These are phyloP conservation scores for Hafferia zeledoni DNA, from an alignment of 2,797 vertebrate genomes.

Conservation along the genomic window DNA sequence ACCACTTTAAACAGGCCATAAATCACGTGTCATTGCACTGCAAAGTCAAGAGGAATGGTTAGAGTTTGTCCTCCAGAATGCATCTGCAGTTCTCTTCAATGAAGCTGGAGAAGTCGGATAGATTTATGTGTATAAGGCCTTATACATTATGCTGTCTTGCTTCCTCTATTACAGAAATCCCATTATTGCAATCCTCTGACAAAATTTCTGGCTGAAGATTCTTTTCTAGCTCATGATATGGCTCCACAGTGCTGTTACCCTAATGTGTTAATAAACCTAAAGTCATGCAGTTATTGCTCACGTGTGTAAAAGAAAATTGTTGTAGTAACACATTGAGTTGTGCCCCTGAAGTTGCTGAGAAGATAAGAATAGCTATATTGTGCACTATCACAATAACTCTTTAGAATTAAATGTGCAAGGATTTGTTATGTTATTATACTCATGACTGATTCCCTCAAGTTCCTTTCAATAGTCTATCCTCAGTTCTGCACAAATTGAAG, in stretches of 20 bases:
- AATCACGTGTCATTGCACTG: accelerated
- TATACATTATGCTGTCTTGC: neutral
- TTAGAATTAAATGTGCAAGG: neutral
- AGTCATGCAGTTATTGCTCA: neutral
- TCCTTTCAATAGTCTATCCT: neutral
- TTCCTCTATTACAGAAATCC: neutral
- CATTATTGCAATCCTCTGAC: neutral
- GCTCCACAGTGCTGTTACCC: neutral
- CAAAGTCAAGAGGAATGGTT: neutral
- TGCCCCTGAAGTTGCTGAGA: neutral
- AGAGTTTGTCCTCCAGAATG: neutral
- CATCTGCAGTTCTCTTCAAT: neutral
- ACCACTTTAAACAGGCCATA: neutral
- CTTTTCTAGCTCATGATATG: neutral
- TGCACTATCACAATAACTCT: neutral
- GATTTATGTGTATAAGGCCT: neutral
- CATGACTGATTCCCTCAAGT: neutral
- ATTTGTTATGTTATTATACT: neutral
- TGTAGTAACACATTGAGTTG: neutral
- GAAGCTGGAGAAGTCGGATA: neutral
- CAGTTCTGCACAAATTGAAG: neutral
- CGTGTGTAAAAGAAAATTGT: neutral
- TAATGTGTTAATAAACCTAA: neutral
- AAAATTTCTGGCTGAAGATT: neutral
- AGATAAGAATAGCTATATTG: neutral